Base-by-base conservation (phyloP, 2,113 vertebrate species). In the Phodopus roborovskii region DNA sequence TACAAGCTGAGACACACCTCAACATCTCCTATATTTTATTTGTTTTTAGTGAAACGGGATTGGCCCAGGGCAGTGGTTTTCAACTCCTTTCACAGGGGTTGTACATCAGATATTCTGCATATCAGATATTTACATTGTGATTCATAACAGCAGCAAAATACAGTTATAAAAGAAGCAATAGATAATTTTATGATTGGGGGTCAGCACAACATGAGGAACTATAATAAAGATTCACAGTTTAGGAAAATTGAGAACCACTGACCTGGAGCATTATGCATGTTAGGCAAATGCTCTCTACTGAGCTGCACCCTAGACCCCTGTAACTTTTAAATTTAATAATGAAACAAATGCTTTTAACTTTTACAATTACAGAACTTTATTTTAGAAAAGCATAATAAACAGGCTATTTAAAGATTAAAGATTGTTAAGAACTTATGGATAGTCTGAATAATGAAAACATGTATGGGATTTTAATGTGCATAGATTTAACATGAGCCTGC, bases 361-460 rank as follows among this genome's bases (percentile, higher is more conserved):
- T 73, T n/a, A 68, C 33, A 42, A 75, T 95, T 87, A 83, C 3
- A 79, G 68, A 53, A 56, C 42, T 83, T 96, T 33, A 77, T 71
- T n/a, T 94, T 92, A 50, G n/a, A 84, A 93, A 33, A 91, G 2
- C 56, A 56, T 93, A 68, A 66, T 42, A 74, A 97, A 42, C 26
- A 75, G 73, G 8, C 24, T 90, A 11, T 73, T 92, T 90, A 39
- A 56, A 95, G 16, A 82, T 78, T 88, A 77, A 95, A 90, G 19
- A 74, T 83, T 48, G 11, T 96, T 3, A 92, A 48, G 53, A 77
- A 83, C 62, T 91, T 48, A 53, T 36, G 50, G 70, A 91, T 92
- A 84, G 97, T 97, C 91, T 95, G 60, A 22, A 60, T 91, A 58
- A 79, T 73, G 30, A 45, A 64, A 91, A 92, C 85, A 79, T 87